Conservation (phyloP, 2,888 invertebrate species). For the Oxyscelio sp. region DNA sequence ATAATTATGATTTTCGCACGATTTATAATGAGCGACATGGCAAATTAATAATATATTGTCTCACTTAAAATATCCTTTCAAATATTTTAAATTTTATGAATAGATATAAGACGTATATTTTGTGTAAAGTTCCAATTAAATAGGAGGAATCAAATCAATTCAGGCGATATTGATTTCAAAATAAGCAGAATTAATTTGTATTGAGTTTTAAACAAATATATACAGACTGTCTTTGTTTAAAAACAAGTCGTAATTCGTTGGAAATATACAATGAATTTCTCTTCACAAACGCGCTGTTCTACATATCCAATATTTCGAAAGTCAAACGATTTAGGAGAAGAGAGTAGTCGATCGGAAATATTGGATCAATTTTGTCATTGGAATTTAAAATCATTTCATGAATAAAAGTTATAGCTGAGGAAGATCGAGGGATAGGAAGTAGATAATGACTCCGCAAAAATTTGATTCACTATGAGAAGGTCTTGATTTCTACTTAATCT, state of each 20-base stretch:
- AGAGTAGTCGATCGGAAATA: slow-evolving; percentile 64
- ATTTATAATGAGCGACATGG: too few species aligned
- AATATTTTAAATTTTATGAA: too few species aligned
- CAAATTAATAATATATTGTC: too few species aligned
- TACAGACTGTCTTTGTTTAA: not conserved
- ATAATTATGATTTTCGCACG: too few species aligned
- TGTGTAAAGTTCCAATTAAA: too few species aligned
- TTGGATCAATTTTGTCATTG: slow-evolving; percentile 81
- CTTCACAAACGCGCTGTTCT: slow-evolving; percentile 53
- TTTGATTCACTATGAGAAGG: slow-evolving; percentile 52
- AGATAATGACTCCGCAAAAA: slow-evolving; percentile 52
- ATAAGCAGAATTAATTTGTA: too few species aligned
- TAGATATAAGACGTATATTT: too few species aligned
- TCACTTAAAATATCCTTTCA: too few species aligned
- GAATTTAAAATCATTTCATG: slow-evolving; percentile 86
- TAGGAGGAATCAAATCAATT: too few species aligned
- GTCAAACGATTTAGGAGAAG: slow-evolving; percentile 66
- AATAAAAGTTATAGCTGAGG: slow-evolving; percentile 81
- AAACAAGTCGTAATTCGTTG: slow-evolving; percentile 31
- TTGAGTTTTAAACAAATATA: too few species aligned
- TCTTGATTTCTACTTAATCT: slow-evolving; percentile 46
- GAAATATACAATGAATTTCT: slow-evolving; percentile 58
- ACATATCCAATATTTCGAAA: slow-evolving; percentile 68
- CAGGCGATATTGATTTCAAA: too few species aligned
- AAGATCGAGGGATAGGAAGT: slow-evolving; percentile 43